Conservation (phyloP, 2,113 vertebrate genomes). For the Erinaceus europaeus region DNA sequence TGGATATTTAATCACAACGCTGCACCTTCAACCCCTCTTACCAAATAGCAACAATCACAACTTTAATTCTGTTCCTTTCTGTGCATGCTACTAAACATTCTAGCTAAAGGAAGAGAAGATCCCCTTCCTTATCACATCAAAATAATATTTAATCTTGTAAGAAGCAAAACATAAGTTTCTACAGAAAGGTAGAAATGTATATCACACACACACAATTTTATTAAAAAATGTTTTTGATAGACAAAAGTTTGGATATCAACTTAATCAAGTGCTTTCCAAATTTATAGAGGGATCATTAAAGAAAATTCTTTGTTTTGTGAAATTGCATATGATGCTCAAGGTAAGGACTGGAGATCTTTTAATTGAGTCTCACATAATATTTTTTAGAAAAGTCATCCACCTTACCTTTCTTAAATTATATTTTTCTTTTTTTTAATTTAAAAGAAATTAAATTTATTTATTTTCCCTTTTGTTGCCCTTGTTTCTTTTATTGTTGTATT, state of each 20-base stretch:
- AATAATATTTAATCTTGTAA: background rate
- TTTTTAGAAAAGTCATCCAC: background rate
- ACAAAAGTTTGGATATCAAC: background rate
- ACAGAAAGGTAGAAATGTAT: background rate
- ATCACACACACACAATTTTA: too few species aligned
- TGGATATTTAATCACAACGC: background rate
- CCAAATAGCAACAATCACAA: background rate
- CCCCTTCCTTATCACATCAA: background rate
- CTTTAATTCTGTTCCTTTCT: background rate
- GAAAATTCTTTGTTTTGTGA: background rate
- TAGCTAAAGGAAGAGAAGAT: background rate
- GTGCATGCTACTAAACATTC: background rate
- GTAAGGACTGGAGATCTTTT: background rate
- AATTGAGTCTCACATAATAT: background rate
- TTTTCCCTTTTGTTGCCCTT: background rate
- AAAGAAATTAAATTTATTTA: background rate
- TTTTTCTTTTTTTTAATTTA: too few species aligned
- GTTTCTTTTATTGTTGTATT: conserved; percentile 8
- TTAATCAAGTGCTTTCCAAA: background rate
- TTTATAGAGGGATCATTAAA: background rate
- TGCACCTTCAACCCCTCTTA: background rate
- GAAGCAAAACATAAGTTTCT: background rate
- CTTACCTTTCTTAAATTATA: background rate
- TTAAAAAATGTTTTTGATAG: background rate
- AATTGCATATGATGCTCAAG: background rate